A percentile compares a stretch with the other conserved stretches of the same genome.
Evolutionary conservation across 1,140 invertebrate species (phyloP).

Genomic region (Meloidogyne floridensis): DNA sequence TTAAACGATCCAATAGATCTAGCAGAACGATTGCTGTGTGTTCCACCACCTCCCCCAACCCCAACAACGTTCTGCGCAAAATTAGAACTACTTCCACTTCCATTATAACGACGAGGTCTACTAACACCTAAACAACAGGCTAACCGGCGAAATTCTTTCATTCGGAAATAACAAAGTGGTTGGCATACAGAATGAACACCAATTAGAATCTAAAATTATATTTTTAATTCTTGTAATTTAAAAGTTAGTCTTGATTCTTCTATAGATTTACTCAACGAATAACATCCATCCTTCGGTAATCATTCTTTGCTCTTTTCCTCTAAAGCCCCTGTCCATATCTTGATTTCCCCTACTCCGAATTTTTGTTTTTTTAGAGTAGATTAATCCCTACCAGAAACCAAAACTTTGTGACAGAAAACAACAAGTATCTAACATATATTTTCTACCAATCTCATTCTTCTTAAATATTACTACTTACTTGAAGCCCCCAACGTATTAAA

Average conservation of each 20-base stretch:
- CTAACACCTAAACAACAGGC: constrained; percentile 73
- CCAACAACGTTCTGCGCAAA: constrained; percentile 15
- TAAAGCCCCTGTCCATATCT: too few species aligned
- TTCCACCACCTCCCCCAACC: neutral
- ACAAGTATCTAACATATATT: too few species aligned
- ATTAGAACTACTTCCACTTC: constrained; percentile 59
- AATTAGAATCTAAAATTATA: constrained; percentile 55
- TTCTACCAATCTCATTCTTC: too few species aligned
- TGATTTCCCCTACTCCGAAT: too few species aligned
- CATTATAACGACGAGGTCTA: constrained; percentile 79
- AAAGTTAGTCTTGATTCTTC: too few species aligned
- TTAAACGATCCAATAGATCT: constrained; percentile 3
- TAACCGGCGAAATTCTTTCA: constrained; percentile 64
- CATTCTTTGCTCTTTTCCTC: too few species aligned
- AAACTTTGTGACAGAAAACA: too few species aligned
- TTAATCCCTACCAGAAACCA: too few species aligned
- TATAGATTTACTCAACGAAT: too few species aligned
- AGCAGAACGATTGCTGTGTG: constrained; percentile 10
- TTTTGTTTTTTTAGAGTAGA: too few species aligned
- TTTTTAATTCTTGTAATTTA: constrained; percentile 8
- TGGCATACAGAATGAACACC: constrained; percentile 65
- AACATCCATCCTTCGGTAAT: too few species aligned
- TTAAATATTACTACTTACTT: constrained; percentile 37
- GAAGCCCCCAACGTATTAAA: constrained; percentile 62
- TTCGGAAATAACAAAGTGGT: constrained; percentile 62